These are phyloP conservation scores for Salminus brasiliensis DNA, from an alignment of 2,113 vertebrate species.

Conservation along the genomic window DNA sequence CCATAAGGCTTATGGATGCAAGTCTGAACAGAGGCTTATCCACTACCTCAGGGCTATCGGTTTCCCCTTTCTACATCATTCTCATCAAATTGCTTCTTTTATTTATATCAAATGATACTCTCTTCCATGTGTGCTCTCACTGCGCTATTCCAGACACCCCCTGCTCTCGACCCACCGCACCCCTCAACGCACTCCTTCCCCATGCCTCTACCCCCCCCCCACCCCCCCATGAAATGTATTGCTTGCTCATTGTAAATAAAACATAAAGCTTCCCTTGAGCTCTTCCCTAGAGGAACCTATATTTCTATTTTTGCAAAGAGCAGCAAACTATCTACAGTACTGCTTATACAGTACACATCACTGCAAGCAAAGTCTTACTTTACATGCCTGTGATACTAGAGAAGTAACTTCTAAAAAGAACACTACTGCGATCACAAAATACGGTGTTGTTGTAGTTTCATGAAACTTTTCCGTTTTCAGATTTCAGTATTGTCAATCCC, in stretches of 20 bases:
- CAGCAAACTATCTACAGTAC: slow-evolving; percentile 63
- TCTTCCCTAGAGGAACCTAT: slow-evolving; percentile 63
- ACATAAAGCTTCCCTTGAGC: slow-evolving; percentile 75
- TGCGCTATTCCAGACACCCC: slow-evolving; percentile 26
- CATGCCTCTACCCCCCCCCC: slow-evolving; percentile 51
- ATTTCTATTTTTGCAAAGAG: slow-evolving; percentile 74
- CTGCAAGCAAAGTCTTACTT: slow-evolving; percentile 46
- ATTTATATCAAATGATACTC: slow-evolving; percentile 57
- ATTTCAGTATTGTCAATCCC: too few relatives aligned
- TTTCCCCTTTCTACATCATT: slow-evolving; percentile 46
- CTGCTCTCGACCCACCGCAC: slow-evolving; percentile 19
- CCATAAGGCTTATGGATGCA: slow-evolving; percentile 75
- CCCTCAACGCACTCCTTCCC: too few relatives aligned
- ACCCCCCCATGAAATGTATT: slow-evolving; percentile 73
- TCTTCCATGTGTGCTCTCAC: slow-evolving; percentile 22
- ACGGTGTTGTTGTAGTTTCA: slow-evolving; percentile 23
- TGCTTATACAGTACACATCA: slow-evolving; percentile 47
- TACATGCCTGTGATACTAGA: slow-evolving; percentile 49
- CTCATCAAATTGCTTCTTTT: slow-evolving; percentile 58
- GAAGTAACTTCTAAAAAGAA: slow-evolving; percentile 50
- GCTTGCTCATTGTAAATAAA: slow-evolving; percentile 89
- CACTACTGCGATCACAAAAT: slow-evolving; percentile 35
- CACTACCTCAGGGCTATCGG: slow-evolving; percentile 37
- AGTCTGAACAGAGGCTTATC: slow-evolving; percentile 1
- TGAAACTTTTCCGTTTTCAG: slow-evolving; percentile 26